Evolutionary conservation across 2,113 vertebrate genomes (phyloP).

Genomic region (Megaceryle torquata): DNA sequence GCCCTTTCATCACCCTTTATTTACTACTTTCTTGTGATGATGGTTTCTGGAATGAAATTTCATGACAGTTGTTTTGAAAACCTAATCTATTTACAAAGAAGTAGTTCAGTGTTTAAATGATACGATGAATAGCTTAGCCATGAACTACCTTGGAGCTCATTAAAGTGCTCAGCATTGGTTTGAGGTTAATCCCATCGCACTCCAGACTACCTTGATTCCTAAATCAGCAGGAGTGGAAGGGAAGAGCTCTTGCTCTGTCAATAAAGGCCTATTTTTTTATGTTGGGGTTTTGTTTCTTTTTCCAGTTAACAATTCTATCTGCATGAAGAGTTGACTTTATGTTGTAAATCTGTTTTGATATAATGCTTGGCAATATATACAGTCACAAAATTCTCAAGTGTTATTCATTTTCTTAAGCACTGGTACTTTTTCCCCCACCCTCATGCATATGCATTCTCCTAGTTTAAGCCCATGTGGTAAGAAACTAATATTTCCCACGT

Average conservation of each 20-base stretch:
- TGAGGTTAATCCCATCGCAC: neutral
- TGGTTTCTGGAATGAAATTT: constrained; percentile 10
- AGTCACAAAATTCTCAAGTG: neutral
- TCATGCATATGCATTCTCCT: accelerated
- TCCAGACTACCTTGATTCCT: neutral
- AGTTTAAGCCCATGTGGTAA: neutral
- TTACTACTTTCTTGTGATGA: neutral
- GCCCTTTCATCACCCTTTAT: neutral
- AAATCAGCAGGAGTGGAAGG: neutral
- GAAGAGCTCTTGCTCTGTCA: neutral
- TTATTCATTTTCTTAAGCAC: neutral
- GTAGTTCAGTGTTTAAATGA: neutral
- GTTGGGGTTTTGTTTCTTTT: neutral
- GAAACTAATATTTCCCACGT: neutral
- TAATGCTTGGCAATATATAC: neutral
- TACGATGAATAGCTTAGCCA: neutral
- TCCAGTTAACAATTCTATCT: neutral
- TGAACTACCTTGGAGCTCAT: neutral
- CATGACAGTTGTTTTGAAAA: neutral
- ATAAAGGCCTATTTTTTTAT: neutral
- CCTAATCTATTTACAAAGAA: neutral
- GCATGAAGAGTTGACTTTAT: neutral
- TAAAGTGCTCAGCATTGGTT: neutral
- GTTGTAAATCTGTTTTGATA: neutral
- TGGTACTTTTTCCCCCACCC: neutral